Percentiles rank a stretch among this genome's conserved stretches.
These are phyloP conservation scores for Panagrolaimus sp. DNA, from an alignment of 1,140 invertebrate species.

Conservation along the genomic window DNA sequence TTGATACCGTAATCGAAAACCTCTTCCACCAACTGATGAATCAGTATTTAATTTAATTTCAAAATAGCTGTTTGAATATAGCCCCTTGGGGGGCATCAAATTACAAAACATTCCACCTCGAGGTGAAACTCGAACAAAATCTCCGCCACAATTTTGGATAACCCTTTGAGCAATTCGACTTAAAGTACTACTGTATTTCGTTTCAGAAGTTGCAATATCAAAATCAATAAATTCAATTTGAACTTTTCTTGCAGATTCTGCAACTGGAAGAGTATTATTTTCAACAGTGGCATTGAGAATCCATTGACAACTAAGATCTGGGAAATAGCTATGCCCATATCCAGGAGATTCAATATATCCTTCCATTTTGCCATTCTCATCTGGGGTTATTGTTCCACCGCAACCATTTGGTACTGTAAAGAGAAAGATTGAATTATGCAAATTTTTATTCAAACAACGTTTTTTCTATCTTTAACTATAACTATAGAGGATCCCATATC, in stretches of 20 bases:
- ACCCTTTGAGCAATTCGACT: too few relatives aligned
- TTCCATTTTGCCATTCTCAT: slow-evolving; percentile 19
- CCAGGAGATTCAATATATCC: slow-evolving; percentile 54
- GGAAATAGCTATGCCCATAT: slow-evolving; percentile 53
- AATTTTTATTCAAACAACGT: background rate
- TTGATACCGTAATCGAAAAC: slow-evolving; percentile 23
- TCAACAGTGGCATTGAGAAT: slow-evolving; percentile 56
- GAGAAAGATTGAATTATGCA: background rate
- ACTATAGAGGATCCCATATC: too few relatives aligned
- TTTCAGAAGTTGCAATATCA: slow-evolving; percentile 49
- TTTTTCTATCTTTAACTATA: too few relatives aligned
- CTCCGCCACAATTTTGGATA: background rate
- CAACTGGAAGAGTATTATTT: slow-evolving; percentile 12
- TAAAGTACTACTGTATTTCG: background rate
- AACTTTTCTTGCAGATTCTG: slow-evolving; percentile 24
- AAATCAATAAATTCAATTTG: slow-evolving; percentile 33
- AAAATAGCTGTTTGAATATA: background rate
- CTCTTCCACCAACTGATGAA: slow-evolving; percentile 12
- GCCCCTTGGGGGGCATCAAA: background rate
- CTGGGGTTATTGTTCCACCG: slow-evolving; percentile 35
- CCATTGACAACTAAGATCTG: slow-evolving; percentile 60
- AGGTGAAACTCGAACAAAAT: background rate
- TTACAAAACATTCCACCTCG: slow-evolving; percentile 2
- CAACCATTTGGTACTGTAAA: slow-evolving; percentile 56
- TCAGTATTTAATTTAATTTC: background rate